phyloP scores from a whole-genome alignment of 53 echinoderm and acorn worm species.

The Apostichopus leukothele region DNA sequence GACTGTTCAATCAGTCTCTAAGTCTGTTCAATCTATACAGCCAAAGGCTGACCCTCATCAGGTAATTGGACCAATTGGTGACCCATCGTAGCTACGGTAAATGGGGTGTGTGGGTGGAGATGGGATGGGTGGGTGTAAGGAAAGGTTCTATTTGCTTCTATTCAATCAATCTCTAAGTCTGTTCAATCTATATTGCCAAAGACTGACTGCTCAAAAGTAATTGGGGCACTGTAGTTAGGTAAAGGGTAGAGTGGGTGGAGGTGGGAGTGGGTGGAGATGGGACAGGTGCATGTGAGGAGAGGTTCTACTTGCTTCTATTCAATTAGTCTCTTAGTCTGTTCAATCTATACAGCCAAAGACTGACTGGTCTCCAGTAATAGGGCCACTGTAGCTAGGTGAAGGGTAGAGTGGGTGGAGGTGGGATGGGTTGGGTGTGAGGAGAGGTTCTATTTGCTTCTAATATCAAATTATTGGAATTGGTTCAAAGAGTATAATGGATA shows the following conservation, averaged over 20 bases:
- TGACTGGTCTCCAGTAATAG: not conserved
- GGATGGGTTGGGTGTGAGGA: too few species aligned
- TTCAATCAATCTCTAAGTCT: not conserved
- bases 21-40: not conserved
- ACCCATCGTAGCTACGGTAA: not conserved
- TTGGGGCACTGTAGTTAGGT: not conserved
- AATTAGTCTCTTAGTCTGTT: not conserved
- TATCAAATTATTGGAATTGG: too few species aligned
- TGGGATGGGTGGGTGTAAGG: too few species aligned
- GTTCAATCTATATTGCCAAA: not conserved
- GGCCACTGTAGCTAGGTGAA: not conserved
- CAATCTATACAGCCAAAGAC: not conserved
- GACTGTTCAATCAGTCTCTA: constrained; percentile 9
- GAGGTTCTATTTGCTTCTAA: too few species aligned
- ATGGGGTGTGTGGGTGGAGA: too few species aligned
- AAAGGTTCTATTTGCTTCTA: too few species aligned
- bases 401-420: too few species aligned
- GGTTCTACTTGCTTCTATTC: not conserved
- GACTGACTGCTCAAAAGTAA: not conserved
- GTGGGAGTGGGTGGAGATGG: too few species aligned
- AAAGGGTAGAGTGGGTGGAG: too few species aligned
- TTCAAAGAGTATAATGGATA: not conserved
- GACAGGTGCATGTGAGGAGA: too few species aligned
- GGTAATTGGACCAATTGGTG: not conserved
- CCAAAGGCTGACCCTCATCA: not conserved